Percentiles rank a stretch among this genome's conserved stretches.
Evolutionary conservation across 2,888 invertebrate species (phyloP).

Genomic region (Tillus elongatus): DNA sequence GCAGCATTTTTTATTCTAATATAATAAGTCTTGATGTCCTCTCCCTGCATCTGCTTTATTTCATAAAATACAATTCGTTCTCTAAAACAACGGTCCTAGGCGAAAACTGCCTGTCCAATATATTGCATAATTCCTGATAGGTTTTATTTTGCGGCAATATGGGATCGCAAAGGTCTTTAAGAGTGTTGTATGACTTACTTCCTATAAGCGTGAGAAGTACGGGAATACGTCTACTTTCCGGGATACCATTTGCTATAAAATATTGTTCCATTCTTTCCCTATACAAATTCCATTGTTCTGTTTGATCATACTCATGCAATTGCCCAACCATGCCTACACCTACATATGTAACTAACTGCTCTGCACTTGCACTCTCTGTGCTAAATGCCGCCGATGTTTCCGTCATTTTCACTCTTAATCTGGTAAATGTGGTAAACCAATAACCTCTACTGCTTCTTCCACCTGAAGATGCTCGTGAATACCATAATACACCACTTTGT

Average conservation of each 20-base stretch:
- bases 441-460: too few relatives aligned
- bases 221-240: not conserved
- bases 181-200: not conserved
- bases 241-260: not conserved
- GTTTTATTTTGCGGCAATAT: not conserved
- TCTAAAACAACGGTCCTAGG: not conserved
- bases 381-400: too few relatives aligned
- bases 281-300: not conserved
- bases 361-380: too few relatives aligned
- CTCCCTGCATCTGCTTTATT: too few relatives aligned
- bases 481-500: too few relatives aligned
- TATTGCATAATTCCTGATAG: not conserved
- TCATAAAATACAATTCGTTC: not conserved
- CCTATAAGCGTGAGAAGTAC: not conserved
- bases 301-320: too few relatives aligned
- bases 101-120: not conserved
- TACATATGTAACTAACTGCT: too few relatives aligned
- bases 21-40: too few relatives aligned
- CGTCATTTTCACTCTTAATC: too few relatives aligned
- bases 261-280: not conserved
- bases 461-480: too few relatives aligned
- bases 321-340: too few relatives aligned
- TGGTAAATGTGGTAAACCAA: too few relatives aligned
- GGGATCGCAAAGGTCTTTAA: not conserved
- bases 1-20: not conserved